phyloP scores from a whole-genome alignment of 2,113 vertebrate genomes.

The Nerophis lumbriciformis region DNA sequence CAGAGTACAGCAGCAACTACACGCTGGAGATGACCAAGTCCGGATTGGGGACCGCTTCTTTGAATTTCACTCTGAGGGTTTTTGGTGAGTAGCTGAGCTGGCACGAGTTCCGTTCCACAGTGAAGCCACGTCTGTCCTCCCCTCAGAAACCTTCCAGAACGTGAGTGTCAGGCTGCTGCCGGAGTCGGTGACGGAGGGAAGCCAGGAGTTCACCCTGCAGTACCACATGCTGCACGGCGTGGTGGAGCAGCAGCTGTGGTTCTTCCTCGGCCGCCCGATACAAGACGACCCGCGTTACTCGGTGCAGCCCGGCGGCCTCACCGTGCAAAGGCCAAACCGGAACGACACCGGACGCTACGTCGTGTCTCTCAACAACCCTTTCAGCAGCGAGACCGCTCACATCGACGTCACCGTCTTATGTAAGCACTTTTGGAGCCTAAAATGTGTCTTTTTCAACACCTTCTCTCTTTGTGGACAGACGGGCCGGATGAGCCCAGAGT shows the following conservation, averaged over 20 bases:
- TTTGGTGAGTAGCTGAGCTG: constrained; percentile 56
- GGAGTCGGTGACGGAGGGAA: constrained; percentile 42
- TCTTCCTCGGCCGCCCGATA: constrained; percentile 40
- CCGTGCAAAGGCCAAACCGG: constrained; percentile 39
- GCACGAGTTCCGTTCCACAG: background rate
- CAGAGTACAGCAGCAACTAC: constrained; percentile 40
- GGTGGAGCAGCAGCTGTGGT: constrained; percentile 47
- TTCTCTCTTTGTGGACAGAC: constrained; percentile 39
- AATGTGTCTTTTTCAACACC: background rate
- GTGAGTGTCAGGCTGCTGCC: constrained; percentile 30
- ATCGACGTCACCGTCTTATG: constrained; percentile 54
- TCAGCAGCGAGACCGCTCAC: constrained; percentile 29
- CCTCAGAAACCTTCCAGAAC: constrained; percentile 52
- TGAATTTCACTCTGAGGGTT: constrained; percentile 52
- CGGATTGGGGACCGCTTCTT: constrained; percentile 15
- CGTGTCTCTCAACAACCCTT: constrained; percentile 59
- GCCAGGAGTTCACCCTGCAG: constrained; percentile 25
- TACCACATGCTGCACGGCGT: constrained; percentile 50
- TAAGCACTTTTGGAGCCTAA: constrained; percentile 36
- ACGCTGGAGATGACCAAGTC: constrained; percentile 48
- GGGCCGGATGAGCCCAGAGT: constrained; percentile 65
- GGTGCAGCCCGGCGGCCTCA: constrained; percentile 34
- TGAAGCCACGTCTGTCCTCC: background rate
- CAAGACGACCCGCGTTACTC: constrained; percentile 39
- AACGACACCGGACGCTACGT: constrained; percentile 55